Evolutionary conservation across 2,113 vertebrate species (phyloP).

Genomic region (Cheirogaleus medius): DNA sequence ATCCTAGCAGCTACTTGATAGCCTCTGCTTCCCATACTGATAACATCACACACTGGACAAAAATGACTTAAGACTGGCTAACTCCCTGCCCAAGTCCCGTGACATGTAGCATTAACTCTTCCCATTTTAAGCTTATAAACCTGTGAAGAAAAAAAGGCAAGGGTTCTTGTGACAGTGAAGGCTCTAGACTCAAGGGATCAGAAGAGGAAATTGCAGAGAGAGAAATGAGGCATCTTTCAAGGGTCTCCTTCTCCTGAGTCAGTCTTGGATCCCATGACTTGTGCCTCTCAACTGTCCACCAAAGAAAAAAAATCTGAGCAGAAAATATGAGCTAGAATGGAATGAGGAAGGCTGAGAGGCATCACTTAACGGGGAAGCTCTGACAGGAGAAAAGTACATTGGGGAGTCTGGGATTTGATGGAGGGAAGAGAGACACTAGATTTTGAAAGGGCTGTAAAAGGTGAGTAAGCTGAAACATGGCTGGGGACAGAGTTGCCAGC

Average conservation of each 20-base stretch:
- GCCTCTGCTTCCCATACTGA: neutral
- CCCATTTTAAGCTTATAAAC: neutral
- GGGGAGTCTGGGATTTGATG: neutral
- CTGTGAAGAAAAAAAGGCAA: neutral
- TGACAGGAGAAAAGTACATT: neutral
- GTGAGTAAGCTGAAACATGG: neutral
- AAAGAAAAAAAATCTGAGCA: neutral
- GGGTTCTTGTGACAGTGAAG: neutral
- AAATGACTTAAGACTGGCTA: neutral
- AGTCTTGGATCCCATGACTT: neutral
- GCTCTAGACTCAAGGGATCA: neutral
- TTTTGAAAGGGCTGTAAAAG: neutral
- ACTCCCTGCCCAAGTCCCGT: neutral
- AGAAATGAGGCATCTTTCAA: neutral
- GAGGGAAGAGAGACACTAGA: neutral
- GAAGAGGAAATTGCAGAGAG: neutral
- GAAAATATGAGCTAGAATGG: neutral
- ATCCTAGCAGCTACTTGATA: neutral
- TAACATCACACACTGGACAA: neutral
- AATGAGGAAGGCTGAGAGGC: neutral
- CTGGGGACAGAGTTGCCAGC: neutral
- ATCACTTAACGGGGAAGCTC: neutral
- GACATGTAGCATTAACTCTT: neutral
- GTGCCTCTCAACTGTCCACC: neutral
- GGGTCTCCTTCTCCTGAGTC: neutral